Evolutionary conservation across 2,888 invertebrate genomes (phyloP).

Genomic region (Kuschelorhynchus macadamiae): DNA sequence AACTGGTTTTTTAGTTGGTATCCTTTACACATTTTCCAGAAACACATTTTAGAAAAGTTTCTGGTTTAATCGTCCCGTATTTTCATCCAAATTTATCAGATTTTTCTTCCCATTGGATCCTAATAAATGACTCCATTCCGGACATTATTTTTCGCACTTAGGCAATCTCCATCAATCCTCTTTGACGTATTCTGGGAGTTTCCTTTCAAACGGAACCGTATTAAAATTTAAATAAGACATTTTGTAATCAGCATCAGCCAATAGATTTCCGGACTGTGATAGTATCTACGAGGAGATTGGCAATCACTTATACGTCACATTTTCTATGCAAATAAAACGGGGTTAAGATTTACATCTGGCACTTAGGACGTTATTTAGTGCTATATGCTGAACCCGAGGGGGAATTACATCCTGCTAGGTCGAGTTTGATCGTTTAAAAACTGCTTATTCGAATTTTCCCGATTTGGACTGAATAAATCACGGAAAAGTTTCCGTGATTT

Average conservation of each 20-base stretch:
- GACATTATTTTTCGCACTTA: constrained; percentile 47
- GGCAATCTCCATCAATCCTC: constrained; percentile 50
- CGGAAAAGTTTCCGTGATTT: constrained; percentile 20
- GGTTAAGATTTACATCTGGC: constrained; percentile 63
- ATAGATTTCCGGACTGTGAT: constrained; percentile 68
- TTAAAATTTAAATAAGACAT: constrained; percentile 69
- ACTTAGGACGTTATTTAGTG: constrained; percentile 48
- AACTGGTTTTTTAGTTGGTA: too few species aligned
- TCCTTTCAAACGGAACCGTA: constrained; percentile 63
- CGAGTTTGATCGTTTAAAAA: constrained; percentile 60
- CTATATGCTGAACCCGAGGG: constrained; percentile 49
- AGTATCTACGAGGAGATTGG: constrained; percentile 65
- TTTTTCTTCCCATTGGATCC: constrained; percentile 45
- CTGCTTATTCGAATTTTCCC: constrained; percentile 43
- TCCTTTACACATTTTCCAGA: too few species aligned
- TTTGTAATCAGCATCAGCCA: constrained; percentile 68
- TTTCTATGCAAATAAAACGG: constrained; percentile 69
- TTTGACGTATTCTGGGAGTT: constrained; percentile 58
- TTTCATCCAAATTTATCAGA: constrained; percentile 43
- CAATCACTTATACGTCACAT: constrained; percentile 68
- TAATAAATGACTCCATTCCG: constrained; percentile 48
- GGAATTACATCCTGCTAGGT: constrained; percentile 46
- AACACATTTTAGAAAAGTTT: neutral
- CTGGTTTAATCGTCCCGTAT: constrained; percentile 25
- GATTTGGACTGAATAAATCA: constrained; percentile 37